These are phyloP conservation scores for Drosophila neotestacea DNA, from an alignment of 2,888 invertebrate genomes.

Conservation along the genomic window DNA sequence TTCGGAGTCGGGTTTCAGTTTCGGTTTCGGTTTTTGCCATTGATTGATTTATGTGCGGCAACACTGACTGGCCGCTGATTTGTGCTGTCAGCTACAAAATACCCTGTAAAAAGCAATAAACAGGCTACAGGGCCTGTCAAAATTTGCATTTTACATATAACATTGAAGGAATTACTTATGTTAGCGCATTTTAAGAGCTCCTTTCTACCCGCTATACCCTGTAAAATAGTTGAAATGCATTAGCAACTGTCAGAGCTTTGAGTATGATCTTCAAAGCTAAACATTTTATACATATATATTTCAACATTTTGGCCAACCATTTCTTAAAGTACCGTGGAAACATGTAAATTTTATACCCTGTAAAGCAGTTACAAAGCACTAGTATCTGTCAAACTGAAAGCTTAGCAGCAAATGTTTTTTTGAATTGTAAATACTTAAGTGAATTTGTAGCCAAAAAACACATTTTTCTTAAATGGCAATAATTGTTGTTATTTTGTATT, in stretches of 20 bases:
- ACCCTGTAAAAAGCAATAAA: constrained; percentile 5
- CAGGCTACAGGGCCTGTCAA: background rate
- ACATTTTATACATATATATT: background rate
- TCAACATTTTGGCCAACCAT: background rate
- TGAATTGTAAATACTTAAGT: no score
- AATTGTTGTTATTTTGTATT: no score
- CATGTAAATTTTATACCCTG: background rate
- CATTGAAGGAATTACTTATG: background rate
- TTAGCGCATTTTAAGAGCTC: background rate
- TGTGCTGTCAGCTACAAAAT: constrained; percentile 4
- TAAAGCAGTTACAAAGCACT: background rate
- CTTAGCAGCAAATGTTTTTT: no score
- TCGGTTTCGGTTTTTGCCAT: constrained; percentile 26
- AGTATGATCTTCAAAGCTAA: background rate
- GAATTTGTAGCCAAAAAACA: no score
- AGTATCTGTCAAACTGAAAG: no score
- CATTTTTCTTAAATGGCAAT: no score
- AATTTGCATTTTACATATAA: background rate
- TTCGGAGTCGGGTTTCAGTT: background rate
- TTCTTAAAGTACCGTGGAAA: background rate
- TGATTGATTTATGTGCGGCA: constrained; percentile 49
- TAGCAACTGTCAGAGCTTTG: background rate
- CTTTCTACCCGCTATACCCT: background rate
- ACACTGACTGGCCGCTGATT: constrained; percentile 30
- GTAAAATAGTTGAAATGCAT: background rate